Evolutionary conservation across 2,888 invertebrate genomes (phyloP).

Genomic region (Endotricha flammealis): DNA sequence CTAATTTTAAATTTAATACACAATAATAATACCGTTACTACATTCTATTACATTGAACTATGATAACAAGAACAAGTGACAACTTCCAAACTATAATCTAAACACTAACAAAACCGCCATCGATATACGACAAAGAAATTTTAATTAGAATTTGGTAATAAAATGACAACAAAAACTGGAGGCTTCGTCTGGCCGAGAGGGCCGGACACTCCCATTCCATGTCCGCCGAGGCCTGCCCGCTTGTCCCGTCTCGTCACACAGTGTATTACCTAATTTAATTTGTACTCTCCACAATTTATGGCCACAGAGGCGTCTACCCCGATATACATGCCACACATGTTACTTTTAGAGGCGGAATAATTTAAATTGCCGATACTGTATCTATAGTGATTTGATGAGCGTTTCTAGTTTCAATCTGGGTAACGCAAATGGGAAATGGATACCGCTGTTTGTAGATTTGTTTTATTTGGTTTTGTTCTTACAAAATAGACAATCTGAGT

Average conservation of each 20-base stretch:
- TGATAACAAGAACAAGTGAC: too few species aligned
- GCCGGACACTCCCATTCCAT: conserved; percentile 70
- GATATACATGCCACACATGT: conserved; percentile 37
- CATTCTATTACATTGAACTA: too few species aligned
- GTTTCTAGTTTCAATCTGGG: not conserved
- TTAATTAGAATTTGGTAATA: conserved; percentile 23
- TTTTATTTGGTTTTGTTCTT: too few species aligned
- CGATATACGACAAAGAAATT: conserved; percentile 14
- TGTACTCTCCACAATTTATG: conserved; percentile 73
- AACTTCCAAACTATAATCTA: not conserved
- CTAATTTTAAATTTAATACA: too few species aligned
- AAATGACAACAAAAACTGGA: conserved; percentile 23
- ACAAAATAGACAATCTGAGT: too few species aligned
- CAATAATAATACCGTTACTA: too few species aligned
- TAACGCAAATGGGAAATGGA: too few species aligned
- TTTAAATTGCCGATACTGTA: not conserved
- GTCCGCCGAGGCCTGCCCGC: conserved; percentile 55
- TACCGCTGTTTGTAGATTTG: too few species aligned
- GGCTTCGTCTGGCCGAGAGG: conserved; percentile 29
- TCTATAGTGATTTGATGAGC: not conserved
- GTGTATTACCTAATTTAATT: conserved; percentile 77
- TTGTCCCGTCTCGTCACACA: conserved; percentile 69
- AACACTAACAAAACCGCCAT: not conserved
- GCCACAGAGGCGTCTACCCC: conserved; percentile 56
- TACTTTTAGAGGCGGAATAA: not conserved